Base-by-base conservation (phyloP, 2,888 invertebrate species). In the Agelastica alni region DNA sequence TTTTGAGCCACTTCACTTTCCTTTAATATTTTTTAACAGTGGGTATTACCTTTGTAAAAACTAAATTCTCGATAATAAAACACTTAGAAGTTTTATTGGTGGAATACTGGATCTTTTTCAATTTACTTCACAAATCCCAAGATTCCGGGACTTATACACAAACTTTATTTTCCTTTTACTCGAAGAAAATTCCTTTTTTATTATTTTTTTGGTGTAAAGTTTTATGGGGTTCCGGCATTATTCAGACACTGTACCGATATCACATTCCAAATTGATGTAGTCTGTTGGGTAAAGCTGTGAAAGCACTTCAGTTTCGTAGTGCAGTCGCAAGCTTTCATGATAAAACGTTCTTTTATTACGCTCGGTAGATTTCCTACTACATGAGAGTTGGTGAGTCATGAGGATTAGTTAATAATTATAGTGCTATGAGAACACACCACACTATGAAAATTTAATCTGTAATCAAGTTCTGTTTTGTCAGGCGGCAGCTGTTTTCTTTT, bases 71-170 rank as follows among this genome's bases (percentile, higher is more conserved):
- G n/a, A n/a, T n/a, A n/a, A n/a, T n/a, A n/a, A n/a, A n/a, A n/a
- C n/a, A n/a, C n/a, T n/a, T n/a, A n/a, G n/a, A n/a, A n/a, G n/a
- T n/a, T n/a, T n/a, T n/a, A n/a, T n/a, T n/a, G n/a, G n/a, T n/a
- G 18, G 12, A 37, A 18, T 20, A 18, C 4, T 4, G 18, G 18
- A 10, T 16, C 36, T n/a, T 10, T 37, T 20, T 3, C 37, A 37
- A 37, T 37, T 18, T 20, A 37, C 20, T 37, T 10, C n/a, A 18
- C 12, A 37, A 37, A 37, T 37, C 37, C 37, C 2, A 12, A 20
- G 18, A 37, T 20, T 37, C 16, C 18, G 12, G 10, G 18, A 7
- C 9, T 37, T 20, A 7, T 6, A 18, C 10, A n/a, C n/a, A n/a
- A n/a, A n/a, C n/a, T n/a, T n/a, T n/a, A n/a, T n/a, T n/a, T n/a